These are phyloP conservation scores for Neoaliturus tenellus DNA, from an alignment of 2,888 invertebrate genomes.

Conservation along the genomic window DNA sequence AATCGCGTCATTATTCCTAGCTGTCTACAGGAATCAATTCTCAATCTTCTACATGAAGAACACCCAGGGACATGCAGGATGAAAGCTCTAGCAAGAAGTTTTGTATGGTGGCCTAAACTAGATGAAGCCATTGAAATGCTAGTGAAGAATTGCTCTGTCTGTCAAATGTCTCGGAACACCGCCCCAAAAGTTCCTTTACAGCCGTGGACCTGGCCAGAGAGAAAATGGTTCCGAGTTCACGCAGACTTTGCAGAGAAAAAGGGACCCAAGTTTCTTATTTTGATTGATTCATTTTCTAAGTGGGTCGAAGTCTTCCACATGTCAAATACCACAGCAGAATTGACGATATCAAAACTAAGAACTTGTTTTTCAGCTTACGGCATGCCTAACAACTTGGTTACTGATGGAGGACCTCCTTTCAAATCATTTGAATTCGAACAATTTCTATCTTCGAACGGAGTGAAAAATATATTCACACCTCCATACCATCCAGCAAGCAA, in stretches of 20 bases:
- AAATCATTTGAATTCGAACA: conserved; percentile 15
- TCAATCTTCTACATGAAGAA: conserved; percentile 20
- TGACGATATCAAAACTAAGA: not conserved
- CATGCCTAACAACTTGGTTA: not conserved
- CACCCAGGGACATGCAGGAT: conserved; percentile 10
- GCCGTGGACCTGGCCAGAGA: conserved; percentile 45
- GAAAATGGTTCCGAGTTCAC: conserved; percentile 32
- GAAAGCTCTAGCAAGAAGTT: conserved; percentile 34
- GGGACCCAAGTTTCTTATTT: not conserved
- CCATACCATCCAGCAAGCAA: conserved; percentile 61
- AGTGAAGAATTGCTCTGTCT: conserved; percentile 53
- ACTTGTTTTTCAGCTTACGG: conserved; percentile 27
- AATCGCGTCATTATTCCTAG: conserved; percentile 22
- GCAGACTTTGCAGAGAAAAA: not conserved
- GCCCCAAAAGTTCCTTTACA: conserved; percentile 61
- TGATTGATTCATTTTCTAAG: conserved; percentile 57
- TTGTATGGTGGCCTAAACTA: conserved; percentile 47
- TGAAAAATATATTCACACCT: not conserved
- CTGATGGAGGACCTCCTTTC: conserved; percentile 35
- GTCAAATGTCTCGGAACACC: conserved; percentile 60
- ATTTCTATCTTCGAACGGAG: conserved; percentile 26
- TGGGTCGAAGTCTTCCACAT: conserved; percentile 58
- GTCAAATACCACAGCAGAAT: not conserved
- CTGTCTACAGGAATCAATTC: not conserved
- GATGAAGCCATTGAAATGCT: conserved; percentile 7